phyloP scores from a whole-genome alignment of 2,797 vertebrate genomes.

The Fundulus diaphanus region DNA sequence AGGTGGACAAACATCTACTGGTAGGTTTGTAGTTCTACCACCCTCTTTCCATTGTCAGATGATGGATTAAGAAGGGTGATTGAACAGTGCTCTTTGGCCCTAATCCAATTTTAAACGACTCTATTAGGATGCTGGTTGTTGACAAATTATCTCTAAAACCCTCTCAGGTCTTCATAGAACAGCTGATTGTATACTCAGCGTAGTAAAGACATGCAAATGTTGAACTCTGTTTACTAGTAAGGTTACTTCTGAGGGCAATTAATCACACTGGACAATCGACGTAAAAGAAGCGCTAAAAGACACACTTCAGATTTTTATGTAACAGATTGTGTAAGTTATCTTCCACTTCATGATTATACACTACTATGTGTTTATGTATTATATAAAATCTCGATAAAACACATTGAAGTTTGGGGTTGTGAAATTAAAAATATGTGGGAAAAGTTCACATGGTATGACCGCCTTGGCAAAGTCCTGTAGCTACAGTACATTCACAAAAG shows the following conservation, averaged over 20 bases:
- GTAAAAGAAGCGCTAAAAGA: not conserved
- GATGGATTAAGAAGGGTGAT: not conserved
- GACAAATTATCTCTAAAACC: not conserved
- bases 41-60: not conserved
- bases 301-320: no score
- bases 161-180: not conserved
- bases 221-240: not conserved
- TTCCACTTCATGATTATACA: not conserved
- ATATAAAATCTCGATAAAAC: not conserved
- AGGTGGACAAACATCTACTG: not conserved
- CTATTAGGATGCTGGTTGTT: not conserved
- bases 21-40: not conserved
- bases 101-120: not conserved
- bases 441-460: not conserved
- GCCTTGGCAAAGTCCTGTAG: not conserved
- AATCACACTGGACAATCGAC: not conserved
- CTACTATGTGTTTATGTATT: not conserved
- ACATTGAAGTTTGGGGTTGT: not conserved
- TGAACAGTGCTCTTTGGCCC: not conserved
- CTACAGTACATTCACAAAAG: constrained; percentile 16
- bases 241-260: not conserved
- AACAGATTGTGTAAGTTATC: not conserved
- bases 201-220: not conserved
- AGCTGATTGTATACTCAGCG: not conserved
- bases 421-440: not conserved